Percentiles rank a stretch among this genome's conserved stretches.
These are phyloP conservation scores for Pristionchus exspectatus DNA, from an alignment of 2,888 invertebrate species.

Conservation along the genomic window DNA sequence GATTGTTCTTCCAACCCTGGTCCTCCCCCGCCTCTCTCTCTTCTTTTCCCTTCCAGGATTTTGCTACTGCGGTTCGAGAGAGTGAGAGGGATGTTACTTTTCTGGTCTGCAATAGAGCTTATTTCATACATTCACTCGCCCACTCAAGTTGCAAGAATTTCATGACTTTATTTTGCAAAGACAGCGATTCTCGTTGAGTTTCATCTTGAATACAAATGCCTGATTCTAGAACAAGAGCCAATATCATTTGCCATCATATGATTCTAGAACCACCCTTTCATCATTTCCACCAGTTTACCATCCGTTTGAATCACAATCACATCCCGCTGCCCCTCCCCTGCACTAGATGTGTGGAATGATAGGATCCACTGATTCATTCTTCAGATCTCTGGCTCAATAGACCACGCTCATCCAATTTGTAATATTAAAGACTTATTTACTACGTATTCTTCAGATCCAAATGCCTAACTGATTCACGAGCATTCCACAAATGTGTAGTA, in stretches of 20 bases:
- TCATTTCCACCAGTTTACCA: neutral
- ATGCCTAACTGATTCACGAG: neutral
- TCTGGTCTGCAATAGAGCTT: neutral
- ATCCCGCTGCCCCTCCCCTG: neutral
- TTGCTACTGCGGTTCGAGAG: neutral
- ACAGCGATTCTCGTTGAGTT: too few relatives aligned
- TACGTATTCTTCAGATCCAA: neutral
- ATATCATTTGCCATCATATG: too few relatives aligned
- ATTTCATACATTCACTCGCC: too few relatives aligned
- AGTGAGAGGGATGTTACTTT: neutral
- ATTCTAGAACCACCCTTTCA: neutral
- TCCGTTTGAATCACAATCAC: neutral
- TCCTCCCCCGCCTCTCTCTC: slow-evolving; percentile 24
- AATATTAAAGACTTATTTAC: too few relatives aligned
- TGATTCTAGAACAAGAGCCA: too few relatives aligned
- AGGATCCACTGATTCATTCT: neutral
- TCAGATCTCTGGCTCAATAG: neutral
- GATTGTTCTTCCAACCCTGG: neutral
- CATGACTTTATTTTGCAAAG: too few relatives aligned
- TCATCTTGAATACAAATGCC: too few relatives aligned
- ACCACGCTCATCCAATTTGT: too few relatives aligned
- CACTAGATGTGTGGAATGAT: too few relatives aligned
- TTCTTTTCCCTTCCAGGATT: neutral
- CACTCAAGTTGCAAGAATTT: too few relatives aligned
- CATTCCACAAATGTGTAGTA: neutral